These are phyloP conservation scores for Tethya wilhelma DNA, from an alignment of 37 sponge, comb jelly and placozoan genomes.

Conservation along the genomic window DNA sequence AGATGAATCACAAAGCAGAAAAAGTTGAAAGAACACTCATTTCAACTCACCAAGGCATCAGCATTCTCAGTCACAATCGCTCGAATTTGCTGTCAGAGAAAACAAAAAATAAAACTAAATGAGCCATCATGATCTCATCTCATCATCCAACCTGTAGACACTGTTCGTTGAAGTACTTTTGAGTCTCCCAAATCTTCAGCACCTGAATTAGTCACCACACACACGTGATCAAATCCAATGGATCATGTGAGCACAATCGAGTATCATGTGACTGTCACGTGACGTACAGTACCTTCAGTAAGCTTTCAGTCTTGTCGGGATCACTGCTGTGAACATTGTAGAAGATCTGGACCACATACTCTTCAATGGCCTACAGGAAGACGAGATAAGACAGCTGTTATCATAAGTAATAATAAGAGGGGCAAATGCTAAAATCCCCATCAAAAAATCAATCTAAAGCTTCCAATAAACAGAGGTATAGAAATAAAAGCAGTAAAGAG, in stretches of 20 bases:
- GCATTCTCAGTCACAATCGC: constrained; percentile 26
- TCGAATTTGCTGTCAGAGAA: constrained; percentile 38
- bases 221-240: background rate
- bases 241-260: background rate
- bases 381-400: background rate
- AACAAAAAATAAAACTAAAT: background rate
- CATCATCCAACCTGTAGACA: constrained; percentile 31
- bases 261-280: constrained; percentile 2
- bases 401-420: too few relatives aligned
- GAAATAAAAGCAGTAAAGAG: background rate
- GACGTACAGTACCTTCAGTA: constrained; percentile 51
- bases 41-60: background rate
- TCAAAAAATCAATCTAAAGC: background rate
- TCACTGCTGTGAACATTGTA: constrained; percentile 57
- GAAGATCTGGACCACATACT: constrained; percentile 70
- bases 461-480: background rate
- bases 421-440: too few relatives aligned
- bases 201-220: constrained; percentile 50
- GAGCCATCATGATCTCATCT: background rate
- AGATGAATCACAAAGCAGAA: background rate
- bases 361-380: constrained; percentile 73
- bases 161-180: constrained; percentile 73
- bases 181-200: constrained; percentile 85
- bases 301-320: constrained; percentile 46
- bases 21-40: background rate